phyloP scores from a whole-genome alignment of 2,888 invertebrate genomes.

The Mythimna loreyi region DNA sequence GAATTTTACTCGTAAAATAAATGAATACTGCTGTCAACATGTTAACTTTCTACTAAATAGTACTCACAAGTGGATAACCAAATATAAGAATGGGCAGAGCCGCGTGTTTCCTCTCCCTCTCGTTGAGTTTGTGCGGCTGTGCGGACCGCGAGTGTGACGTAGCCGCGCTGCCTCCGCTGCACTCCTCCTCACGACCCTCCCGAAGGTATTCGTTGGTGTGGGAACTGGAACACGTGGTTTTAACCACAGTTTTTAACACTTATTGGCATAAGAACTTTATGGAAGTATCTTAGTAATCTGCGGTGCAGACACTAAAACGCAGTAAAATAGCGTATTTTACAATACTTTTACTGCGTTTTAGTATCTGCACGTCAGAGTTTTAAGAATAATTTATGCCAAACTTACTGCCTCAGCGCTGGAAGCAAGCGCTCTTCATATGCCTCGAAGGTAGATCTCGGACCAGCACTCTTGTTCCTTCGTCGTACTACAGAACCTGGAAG shows the following conservation, averaged over 20 bases:
- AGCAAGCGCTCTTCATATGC: slow-evolving; percentile 96
- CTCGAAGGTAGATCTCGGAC: slow-evolving; percentile 94
- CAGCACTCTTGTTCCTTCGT: slow-evolving; percentile 93
- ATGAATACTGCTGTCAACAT: no score
- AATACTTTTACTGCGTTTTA: no score
- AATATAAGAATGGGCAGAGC: slow-evolving; percentile 97
- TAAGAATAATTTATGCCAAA: not conserved
- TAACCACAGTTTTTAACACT: no score
- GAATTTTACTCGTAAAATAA: no score
- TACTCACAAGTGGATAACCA: slow-evolving; percentile 95
- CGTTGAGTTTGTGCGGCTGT: slow-evolving; percentile 92
- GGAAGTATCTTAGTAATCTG: no score
- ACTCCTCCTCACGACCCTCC: slow-evolving; percentile 83
- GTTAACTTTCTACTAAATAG: no score
- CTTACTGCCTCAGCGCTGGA: slow-evolving; percentile 96
- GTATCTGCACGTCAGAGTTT: no score
- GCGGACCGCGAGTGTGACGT: slow-evolving; percentile 83
- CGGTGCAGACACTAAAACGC: no score
- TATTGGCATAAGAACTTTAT: no score
- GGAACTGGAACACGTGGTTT: slow-evolving; percentile 89
- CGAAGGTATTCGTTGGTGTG: slow-evolving; percentile 95
- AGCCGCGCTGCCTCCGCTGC: slow-evolving; percentile 88
- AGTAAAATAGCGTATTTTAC: no score
- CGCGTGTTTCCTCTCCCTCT: slow-evolving; percentile 96
- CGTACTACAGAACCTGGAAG: slow-evolving; percentile 89